phyloP scores from a whole-genome alignment of 92 coral and sea anemone genomes.

The Siderastrea radians region DNA sequence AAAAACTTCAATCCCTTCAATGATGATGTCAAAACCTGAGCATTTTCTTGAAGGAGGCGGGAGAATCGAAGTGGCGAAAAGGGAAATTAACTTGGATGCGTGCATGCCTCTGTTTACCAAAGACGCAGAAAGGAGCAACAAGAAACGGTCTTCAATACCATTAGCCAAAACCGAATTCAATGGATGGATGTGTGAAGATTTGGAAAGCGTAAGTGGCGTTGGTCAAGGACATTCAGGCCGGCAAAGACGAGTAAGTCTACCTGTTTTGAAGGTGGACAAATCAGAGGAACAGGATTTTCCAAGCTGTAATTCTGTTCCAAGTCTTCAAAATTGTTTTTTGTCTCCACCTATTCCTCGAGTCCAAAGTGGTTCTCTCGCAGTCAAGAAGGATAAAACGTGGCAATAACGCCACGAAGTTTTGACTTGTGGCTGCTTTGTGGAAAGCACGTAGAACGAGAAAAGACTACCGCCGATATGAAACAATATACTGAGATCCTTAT shows the following conservation, averaged over 20 bases:
- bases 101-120: conserved; percentile 22
- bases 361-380: background rate
- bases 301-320: background rate
- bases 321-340: background rate
- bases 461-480: too few relatives aligned
- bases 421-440: background rate
- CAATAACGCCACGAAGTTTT: conserved; percentile 3
- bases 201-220: background rate
- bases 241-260: conserved; percentile 25
- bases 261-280: conserved; percentile 27
- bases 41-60: conserved; percentile 25
- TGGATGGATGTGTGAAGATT: conserved; percentile 25
- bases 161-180: background rate
- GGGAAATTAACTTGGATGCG: conserved; percentile 31
- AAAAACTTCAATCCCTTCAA: background rate
- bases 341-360: conserved; percentile 7
- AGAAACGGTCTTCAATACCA: background rate
- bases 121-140: background rate
- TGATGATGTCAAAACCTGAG: background rate
- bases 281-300: conserved; percentile 4
- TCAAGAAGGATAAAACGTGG: conserved; percentile 1
- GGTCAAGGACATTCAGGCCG: background rate
- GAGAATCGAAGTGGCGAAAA: conserved; percentile 19
- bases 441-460: too few relatives aligned
- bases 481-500: too few relatives aligned